A percentile compares a stretch with the other conserved stretches of the same genome.
phyloP scores from a whole-genome alignment of 1,140 invertebrate species.

The Nasonia longicornis region DNA sequence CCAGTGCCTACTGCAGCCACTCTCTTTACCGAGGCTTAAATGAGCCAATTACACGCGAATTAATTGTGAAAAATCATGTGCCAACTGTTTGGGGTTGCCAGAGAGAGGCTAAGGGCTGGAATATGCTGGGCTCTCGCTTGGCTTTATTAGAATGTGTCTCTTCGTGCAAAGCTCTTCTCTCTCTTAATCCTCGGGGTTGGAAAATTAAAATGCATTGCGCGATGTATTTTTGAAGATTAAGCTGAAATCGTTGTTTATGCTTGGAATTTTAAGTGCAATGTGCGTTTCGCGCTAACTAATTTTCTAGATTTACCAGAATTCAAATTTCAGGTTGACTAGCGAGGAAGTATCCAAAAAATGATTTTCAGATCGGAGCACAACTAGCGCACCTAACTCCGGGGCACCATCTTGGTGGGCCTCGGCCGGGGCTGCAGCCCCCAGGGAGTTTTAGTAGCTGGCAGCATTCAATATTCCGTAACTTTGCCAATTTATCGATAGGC shows the following conservation, averaged over 20 bases:
- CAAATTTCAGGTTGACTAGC: no score
- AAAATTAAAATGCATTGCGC: no score
- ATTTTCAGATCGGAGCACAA: no score
- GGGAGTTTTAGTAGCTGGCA: conserved; percentile 56
- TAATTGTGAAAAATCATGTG: conserved; percentile 32
- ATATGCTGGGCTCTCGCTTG: background rate
- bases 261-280: no score
- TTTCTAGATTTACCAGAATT: no score
- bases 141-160: background rate
- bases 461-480: conserved; percentile 61
- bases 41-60: conserved; percentile 33
- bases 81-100: background rate
- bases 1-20: background rate
- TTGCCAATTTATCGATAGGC: conserved; percentile 61
- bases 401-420: conserved; percentile 19
- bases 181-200: no score
- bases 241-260: no score
- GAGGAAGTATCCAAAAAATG: no score
- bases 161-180: background rate
- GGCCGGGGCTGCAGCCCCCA: conserved; percentile 35
- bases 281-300: no score
- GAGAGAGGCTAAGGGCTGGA: background rate
- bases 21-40: conserved; percentile 8
- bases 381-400: background rate
- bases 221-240: no score